phyloP scores from a whole-genome alignment of 2,797 vertebrate species.

The Propithecus deckenii region DNA sequence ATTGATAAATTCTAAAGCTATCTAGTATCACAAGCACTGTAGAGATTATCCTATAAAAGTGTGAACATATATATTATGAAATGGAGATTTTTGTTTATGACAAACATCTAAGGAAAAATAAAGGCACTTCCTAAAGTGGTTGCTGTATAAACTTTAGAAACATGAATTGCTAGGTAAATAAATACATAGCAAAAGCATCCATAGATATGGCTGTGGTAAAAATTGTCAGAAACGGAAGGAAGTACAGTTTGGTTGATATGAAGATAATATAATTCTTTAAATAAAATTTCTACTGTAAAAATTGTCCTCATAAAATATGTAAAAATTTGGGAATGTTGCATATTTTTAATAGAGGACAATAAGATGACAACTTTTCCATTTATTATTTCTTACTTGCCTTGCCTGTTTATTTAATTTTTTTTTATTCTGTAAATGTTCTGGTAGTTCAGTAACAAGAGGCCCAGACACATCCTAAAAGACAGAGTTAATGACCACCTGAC shows the following conservation, averaged over 20 bases:
- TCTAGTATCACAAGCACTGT: not conserved
- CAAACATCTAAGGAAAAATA: constrained; percentile 23
- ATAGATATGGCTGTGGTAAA: not conserved
- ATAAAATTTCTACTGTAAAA: not conserved
- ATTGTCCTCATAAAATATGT: not conserved
- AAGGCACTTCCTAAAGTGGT: not conserved
- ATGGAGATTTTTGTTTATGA: constrained; percentile 20
- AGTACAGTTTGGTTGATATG: not conserved
- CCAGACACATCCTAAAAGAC: not conserved
- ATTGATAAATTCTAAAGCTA: not conserved
- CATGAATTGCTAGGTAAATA: not conserved
- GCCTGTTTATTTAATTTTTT: not conserved
- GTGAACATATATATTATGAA: not conserved
- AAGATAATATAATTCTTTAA: not conserved
- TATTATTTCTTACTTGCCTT: not conserved
- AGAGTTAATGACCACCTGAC: not conserved
- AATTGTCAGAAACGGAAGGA: not conserved
- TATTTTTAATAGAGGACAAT: not conserved
- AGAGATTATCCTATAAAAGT: not conserved
- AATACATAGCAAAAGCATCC: not conserved
- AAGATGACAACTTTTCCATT: constrained; percentile 20
- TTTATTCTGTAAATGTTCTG: not conserved
- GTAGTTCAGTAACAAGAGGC: not conserved
- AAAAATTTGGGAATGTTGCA: not conserved
- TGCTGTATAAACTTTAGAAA: constrained; percentile 28